A percentile compares a stretch with the other conserved stretches of the same genome.
phyloP scores from a whole-genome alignment of 2,797 vertebrate genomes.

The Diglossa cyanea region DNA sequence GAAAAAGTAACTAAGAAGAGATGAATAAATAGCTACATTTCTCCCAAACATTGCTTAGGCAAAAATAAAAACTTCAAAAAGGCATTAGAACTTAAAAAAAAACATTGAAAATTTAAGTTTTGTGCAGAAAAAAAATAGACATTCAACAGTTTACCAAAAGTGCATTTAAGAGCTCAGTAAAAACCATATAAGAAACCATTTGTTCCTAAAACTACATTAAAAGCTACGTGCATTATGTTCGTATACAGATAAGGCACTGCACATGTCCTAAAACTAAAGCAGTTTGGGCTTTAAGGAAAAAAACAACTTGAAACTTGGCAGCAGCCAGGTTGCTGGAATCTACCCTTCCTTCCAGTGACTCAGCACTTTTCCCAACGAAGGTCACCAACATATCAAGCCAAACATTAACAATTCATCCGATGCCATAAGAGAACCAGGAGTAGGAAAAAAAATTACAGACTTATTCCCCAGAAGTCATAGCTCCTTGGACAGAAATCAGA shows the following conservation, averaged over 20 bases:
- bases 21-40: background rate
- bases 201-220: background rate
- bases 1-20: background rate
- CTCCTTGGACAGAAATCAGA: background rate
- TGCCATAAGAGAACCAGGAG: background rate
- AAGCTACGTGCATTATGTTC: background rate
- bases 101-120: background rate
- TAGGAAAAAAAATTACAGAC: background rate
- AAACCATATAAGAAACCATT: background rate
- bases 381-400: background rate
- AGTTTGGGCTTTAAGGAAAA: background rate
- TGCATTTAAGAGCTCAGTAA: background rate
- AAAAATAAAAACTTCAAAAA: background rate
- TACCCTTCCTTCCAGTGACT: slow-evolving; percentile 8
- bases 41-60: background rate
- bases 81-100: background rate
- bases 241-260: background rate
- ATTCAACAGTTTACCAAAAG: background rate
- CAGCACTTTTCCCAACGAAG: background rate
- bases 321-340: background rate
- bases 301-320: background rate
- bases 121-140: background rate
- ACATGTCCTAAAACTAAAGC: background rate
- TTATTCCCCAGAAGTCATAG: background rate
- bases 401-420: slow-evolving; percentile 34